Base-by-base conservation (phyloP, 2,113 vertebrate genomes). In the Festucalex cinctus region DNA sequence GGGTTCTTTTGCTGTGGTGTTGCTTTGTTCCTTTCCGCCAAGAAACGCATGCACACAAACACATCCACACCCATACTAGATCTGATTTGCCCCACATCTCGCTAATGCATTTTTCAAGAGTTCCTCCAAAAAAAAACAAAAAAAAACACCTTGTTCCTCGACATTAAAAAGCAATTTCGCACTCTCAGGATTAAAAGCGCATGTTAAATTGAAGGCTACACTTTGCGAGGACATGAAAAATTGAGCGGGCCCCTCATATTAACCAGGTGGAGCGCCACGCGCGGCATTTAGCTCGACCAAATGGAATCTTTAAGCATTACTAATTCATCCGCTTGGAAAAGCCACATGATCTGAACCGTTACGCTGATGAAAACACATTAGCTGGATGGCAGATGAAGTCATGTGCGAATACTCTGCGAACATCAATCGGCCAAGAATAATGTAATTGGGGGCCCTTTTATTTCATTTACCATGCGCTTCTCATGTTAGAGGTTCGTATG, bases 161-260 rank as follows among this genome's bases (percentile, higher is more conserved):
- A 93, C 94, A 94, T 96, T 96, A 94, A 95, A 96, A 95, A 94
- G 93, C 94, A 93, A 95, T 96, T 95, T 95, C 92, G 93, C 93
- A 92, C 94, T 95, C 95, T 83, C 91, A 94, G 94, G 94, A 96
- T 96, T 95, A 95, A 95, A 95, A 94, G 93, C 92, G 94, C 93
- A 95, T 95, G 95, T 96, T 95, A 96, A 95, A 96, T 94, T 94
- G 94, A 96, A 96, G 94, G 94, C 94, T 94, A 93, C 94, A 95
- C 92, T 95, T 92, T 92, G 93, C 91, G 91, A 93, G 91, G 93
- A 92, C 93, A 96, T 96, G 93, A 96, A 95, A 97, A 94, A 95
- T 96, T 94, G 92, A 96, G 93, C 92, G 93, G 13, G 91, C 92
- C 93, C 90, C 85, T 93, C 93, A 93, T 93, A 95, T 95, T 95